Percentiles rank a stretch among this genome's conserved stretches.
phyloP scores from a whole-genome alignment of 53 echinoderm and acorn worm genomes.

The Mesocentrotus franciscanus region DNA sequence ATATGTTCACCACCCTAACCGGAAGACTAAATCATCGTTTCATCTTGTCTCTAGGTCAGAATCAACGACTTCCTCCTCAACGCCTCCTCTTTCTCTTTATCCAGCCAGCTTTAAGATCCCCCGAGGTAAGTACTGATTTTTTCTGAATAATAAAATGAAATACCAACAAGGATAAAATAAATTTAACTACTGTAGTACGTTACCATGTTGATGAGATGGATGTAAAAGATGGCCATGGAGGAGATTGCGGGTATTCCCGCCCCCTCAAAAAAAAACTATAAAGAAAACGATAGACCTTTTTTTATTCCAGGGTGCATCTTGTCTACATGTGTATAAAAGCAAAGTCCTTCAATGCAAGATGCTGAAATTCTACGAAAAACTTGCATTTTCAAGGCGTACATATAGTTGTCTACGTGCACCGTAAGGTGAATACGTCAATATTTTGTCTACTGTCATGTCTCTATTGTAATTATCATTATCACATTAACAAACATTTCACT shows the following conservation, averaged over 20 bases:
- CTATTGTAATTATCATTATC: neutral
- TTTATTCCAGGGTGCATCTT: too few species aligned
- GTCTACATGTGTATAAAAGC: too few species aligned
- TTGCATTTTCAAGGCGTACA: too few species aligned
- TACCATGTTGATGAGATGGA: neutral
- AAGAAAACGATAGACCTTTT: too few species aligned
- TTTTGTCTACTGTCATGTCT: too few species aligned
- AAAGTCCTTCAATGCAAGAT: too few species aligned
- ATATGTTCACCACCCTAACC: too few species aligned
- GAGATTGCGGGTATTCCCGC: neutral
- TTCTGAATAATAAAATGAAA: neutral
- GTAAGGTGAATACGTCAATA: too few species aligned
- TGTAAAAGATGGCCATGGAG: neutral
- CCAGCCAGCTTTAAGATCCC: conserved; percentile 50
- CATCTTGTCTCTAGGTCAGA: conserved; percentile 25
- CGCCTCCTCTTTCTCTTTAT: conserved; percentile 52
- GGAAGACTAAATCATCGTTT: neutral
- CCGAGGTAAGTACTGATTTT: neutral
- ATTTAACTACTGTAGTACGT: neutral
- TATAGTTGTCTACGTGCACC: too few species aligned
- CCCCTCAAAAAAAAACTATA: too few species aligned
- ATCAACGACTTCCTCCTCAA: conserved; percentile 56
- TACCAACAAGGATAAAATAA: neutral
- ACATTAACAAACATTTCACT: neutral
- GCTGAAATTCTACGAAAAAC: too few species aligned